These are phyloP conservation scores for Bradypus variegatus DNA, from an alignment of 2,797 vertebrate species.

Conservation along the genomic window DNA sequence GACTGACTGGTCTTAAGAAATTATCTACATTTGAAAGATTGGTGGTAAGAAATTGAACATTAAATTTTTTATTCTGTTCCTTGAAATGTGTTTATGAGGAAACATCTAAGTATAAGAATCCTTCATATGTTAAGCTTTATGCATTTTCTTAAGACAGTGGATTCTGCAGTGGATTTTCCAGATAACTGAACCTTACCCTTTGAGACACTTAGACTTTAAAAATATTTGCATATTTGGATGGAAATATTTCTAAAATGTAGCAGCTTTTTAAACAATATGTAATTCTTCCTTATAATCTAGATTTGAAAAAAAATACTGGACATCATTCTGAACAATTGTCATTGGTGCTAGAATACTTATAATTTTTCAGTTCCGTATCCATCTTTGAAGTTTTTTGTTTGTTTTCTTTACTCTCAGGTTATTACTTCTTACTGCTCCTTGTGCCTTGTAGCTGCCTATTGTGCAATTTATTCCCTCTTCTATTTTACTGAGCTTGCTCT, in stretches of 20 bases:
- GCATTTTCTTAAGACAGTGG: not conserved
- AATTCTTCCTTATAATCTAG: not conserved
- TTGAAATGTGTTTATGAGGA: slow-evolving; percentile 25
- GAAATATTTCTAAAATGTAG: slow-evolving; percentile 7
- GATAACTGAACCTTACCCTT: slow-evolving; percentile 33
- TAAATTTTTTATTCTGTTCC: slow-evolving; percentile 18
- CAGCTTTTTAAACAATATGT: not conserved
- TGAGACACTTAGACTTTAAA: slow-evolving; percentile 37
- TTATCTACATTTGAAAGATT: slow-evolving; percentile 22
- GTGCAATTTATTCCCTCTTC: slow-evolving; percentile 20
- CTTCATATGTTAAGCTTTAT: slow-evolving; percentile 33
- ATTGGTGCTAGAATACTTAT: not conserved
- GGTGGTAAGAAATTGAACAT: slow-evolving; percentile 9
- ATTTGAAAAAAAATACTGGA: not conserved
- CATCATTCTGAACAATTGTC: not conserved
- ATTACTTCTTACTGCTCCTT: slow-evolving; percentile 26
- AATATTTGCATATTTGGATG: slow-evolving; percentile 7
- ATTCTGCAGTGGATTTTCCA: slow-evolving; percentile 29
- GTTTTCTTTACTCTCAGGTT: slow-evolving; percentile 32
- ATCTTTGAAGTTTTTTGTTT: slow-evolving; percentile 16
- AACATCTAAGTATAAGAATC: not conserved
- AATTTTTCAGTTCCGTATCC: not conserved
- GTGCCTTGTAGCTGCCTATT: not conserved
- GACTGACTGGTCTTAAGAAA: not conserved
- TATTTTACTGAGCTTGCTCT: slow-evolving; percentile 24